Evolutionary conservation across 2,797 vertebrate genomes (phyloP).

Genomic region (Knipowitschia caucasica): DNA sequence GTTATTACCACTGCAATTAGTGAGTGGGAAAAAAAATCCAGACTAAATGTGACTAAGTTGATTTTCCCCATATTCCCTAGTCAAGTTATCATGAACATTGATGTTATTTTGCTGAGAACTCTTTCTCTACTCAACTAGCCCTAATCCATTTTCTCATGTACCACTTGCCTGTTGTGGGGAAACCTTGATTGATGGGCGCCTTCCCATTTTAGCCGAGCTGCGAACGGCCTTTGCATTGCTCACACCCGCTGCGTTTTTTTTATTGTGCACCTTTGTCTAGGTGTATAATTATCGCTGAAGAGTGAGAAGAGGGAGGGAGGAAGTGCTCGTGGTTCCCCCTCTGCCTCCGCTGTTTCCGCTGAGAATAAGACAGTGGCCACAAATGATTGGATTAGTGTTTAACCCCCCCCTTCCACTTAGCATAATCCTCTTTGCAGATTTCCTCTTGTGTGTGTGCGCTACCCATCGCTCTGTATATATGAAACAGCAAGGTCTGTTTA

Average conservation of each 20-base stretch:
- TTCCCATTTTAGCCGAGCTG: slow-evolving; percentile 29
- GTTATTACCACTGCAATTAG: slow-evolving; percentile 5
- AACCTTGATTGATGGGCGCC: slow-evolving; percentile 25
- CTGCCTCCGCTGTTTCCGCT: slow-evolving; percentile 56
- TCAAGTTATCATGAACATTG: not conserved
- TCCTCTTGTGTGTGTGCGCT: slow-evolving; percentile 22
- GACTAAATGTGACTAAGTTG: slow-evolving; percentile 3
- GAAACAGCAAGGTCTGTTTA: slow-evolving; percentile 42
- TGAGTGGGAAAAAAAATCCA: not conserved
- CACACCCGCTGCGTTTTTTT: slow-evolving; percentile 42
- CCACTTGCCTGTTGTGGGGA: slow-evolving; percentile 8
- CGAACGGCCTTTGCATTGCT: slow-evolving; percentile 35
- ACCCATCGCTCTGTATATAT: slow-evolving; percentile 16
- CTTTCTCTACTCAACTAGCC: not conserved
- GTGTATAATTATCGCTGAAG: slow-evolving; percentile 65
- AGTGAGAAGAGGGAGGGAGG: slow-evolving; percentile 20
- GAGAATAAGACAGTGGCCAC: slow-evolving; percentile 71
- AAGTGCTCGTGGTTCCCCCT: slow-evolving; percentile 46
- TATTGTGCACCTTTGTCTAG: slow-evolving; percentile 65
- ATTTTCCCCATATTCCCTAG: not conserved
- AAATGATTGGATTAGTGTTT: slow-evolving; percentile 80
- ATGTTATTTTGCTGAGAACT: not conserved
- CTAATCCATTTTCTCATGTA: not conserved
- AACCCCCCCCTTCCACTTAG: slow-evolving; percentile 67
- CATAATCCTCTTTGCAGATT: slow-evolving; percentile 76